Conservation (phyloP, 2,888 invertebrate genomes). For the Caenorhabditis drosophilae region DNA sequence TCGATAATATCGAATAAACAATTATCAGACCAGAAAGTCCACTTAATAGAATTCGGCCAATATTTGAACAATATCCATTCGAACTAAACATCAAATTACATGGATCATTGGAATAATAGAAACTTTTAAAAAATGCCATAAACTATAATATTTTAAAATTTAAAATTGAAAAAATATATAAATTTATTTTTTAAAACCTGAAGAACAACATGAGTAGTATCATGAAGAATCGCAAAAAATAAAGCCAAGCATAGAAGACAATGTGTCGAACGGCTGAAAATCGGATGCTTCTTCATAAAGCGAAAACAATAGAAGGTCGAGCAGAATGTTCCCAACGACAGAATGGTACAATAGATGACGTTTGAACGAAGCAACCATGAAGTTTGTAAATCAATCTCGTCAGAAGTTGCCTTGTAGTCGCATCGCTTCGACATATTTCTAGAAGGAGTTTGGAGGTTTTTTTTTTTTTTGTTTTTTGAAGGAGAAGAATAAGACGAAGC, state of each 20-base stretch:
- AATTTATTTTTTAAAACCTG: too few species aligned
- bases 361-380: slow-evolving; percentile 27
- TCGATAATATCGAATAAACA: background rate
- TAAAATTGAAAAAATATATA: too few species aligned
- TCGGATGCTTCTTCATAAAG: slow-evolving; percentile 25
- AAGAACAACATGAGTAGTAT: slow-evolving; percentile 15
- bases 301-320: slow-evolving; percentile 11
- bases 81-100: background rate
- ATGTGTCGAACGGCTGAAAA: slow-evolving; percentile 21
- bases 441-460: too few species aligned
- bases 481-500: too few species aligned
- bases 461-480: too few species aligned
- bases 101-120: background rate
- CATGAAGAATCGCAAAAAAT: slow-evolving; percentile 24
- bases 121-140: slow-evolving; percentile 15
- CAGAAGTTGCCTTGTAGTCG: too few species aligned
- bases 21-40: background rate
- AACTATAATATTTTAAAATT: background rate
- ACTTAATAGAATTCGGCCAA: background rate
- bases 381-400: slow-evolving; percentile 25
- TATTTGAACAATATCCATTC: background rate
- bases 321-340: slow-evolving; percentile 11
- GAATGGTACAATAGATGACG: slow-evolving; percentile 27
- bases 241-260: slow-evolving; percentile 16
- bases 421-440: too few species aligned